Conservation (phyloP, 2,797 vertebrate species). For the Buphagus erythrorhynchus region DNA sequence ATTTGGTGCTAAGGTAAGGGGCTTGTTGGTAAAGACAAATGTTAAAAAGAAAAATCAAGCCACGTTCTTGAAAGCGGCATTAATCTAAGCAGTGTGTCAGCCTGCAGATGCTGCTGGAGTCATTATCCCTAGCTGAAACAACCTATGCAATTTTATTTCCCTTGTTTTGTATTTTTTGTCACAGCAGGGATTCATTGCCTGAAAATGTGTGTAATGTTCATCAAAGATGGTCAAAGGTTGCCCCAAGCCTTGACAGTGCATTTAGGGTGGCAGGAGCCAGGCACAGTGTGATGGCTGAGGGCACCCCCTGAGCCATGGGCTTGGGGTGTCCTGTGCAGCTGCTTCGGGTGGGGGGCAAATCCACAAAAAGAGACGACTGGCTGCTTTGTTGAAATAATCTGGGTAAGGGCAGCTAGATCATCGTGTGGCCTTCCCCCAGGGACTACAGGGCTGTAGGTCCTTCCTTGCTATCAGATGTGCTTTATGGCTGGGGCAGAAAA, state of each 20-base stretch:
- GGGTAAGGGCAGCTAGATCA: background rate
- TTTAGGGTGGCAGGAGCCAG: background rate
- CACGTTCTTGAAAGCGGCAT: background rate
- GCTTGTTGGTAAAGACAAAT: conserved; percentile 39
- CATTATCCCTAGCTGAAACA: conserved; percentile 25
- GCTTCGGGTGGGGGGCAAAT: background rate
- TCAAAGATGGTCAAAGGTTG: background rate
- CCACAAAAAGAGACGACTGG: background rate
- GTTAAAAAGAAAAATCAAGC: conserved; percentile 37
- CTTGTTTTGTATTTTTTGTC: background rate
- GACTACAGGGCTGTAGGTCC: background rate
- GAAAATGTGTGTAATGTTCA: rapidly evolving
- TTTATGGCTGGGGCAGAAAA: background rate
- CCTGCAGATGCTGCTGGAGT: background rate
- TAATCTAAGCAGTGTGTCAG: conserved; percentile 34
- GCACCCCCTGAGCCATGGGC: rapidly evolving
- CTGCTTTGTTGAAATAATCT: background rate
- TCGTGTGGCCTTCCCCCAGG: rapidly evolving
- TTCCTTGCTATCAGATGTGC: background rate
- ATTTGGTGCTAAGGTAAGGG: background rate
- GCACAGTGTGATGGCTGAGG: rapidly evolving
- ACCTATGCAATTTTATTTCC: conserved; percentile 14
- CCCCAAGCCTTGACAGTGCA: rapidly evolving
- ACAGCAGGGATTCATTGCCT: background rate
- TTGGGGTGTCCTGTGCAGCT: background rate